Evolutionary conservation across 2,113 vertebrate genomes (phyloP).

Genomic region (Cynopterus brachyotis): DNA sequence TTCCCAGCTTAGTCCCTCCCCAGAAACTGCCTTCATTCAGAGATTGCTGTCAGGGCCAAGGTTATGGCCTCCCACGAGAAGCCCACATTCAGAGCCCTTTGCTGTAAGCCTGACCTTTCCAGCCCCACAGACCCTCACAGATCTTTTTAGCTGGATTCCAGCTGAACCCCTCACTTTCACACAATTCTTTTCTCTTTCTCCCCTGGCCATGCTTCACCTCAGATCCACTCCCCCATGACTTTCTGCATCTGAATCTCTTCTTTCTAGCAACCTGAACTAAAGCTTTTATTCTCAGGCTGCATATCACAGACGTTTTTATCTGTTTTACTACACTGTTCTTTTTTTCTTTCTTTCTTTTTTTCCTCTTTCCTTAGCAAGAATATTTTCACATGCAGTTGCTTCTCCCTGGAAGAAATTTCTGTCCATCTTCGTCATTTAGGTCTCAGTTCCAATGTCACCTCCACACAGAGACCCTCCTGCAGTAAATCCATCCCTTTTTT

Average conservation of each 20-base stretch:
- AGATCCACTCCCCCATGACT: neutral
- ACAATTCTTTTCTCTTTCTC: neutral
- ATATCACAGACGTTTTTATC: neutral
- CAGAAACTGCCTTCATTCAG: neutral
- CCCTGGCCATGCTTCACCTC: accelerated
- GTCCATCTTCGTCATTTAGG: neutral
- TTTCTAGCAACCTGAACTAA: neutral
- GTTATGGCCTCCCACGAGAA: neutral
- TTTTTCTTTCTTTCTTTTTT: neutral
- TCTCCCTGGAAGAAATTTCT: neutral
- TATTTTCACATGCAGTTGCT: neutral
- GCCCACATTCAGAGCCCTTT: neutral
- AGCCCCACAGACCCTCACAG: neutral
- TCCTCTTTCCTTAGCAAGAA: neutral
- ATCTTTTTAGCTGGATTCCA: accelerated
- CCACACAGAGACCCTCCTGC: neutral
- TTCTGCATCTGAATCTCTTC: neutral
- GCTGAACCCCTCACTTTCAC: accelerated
- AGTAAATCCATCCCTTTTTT: neutral
- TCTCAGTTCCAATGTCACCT: neutral
- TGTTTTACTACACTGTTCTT: neutral
- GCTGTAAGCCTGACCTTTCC: neutral
- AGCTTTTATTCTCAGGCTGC: neutral
- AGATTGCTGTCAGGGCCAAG: neutral
- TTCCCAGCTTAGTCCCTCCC: neutral